Evolutionary conservation across 1,140 invertebrate species (phyloP).

Genomic region (Lucilia cuprina): DNA sequence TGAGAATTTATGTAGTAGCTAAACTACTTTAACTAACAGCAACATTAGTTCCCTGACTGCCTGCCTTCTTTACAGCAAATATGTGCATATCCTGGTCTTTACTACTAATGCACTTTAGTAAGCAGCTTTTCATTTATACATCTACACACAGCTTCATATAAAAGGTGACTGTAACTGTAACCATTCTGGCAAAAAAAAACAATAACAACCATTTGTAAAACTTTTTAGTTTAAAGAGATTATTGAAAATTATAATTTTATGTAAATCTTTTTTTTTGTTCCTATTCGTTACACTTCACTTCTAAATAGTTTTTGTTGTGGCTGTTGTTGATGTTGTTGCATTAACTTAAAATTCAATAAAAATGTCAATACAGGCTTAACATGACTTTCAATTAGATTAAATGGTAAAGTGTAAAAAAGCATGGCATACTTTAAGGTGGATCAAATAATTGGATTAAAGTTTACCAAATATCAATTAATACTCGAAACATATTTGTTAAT

Average conservation of each 20-base stretch:
- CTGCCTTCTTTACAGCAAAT: not conserved
- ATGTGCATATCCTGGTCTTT: not conserved
- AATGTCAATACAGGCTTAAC: constrained; percentile 1
- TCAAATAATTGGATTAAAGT: too few species aligned
- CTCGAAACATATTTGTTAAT: too few species aligned
- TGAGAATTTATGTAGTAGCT: not conserved
- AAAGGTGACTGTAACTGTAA: not conserved
- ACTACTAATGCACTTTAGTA: constrained; percentile 24
- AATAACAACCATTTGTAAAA: not conserved
- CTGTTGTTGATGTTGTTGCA: not conserved
- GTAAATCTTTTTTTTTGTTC: not conserved
- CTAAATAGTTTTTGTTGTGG: not conserved
- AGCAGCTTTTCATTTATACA: not conserved
- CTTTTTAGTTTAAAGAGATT: constrained; percentile 2
- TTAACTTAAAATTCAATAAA: constrained; percentile 4
- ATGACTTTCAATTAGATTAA: too few species aligned
- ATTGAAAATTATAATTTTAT: constrained; percentile 30
- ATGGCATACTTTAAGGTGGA: too few species aligned
- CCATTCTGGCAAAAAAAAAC: not conserved
- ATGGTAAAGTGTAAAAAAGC: too few species aligned
- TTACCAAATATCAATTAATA: too few species aligned
- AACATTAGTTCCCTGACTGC: not conserved
- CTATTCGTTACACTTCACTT: not conserved
- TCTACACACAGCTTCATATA: not conserved
- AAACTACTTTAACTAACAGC: not conserved